Conservation (phyloP, 2,797 vertebrate genomes). For the Varecia variegata region DNA sequence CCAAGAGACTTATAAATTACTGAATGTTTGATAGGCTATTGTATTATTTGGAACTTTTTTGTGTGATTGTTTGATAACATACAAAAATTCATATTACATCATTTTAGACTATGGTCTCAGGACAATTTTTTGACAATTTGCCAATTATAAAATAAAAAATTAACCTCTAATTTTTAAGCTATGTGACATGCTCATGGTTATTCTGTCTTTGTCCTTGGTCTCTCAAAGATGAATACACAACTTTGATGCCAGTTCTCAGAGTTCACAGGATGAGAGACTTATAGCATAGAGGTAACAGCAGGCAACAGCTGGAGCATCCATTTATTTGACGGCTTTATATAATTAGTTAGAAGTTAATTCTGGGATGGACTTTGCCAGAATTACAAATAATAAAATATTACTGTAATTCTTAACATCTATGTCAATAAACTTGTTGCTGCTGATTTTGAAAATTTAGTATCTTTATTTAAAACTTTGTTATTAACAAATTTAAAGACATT, state of each 20-base stretch:
- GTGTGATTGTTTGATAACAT: not conserved
- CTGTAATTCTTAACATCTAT: not conserved
- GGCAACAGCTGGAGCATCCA: no score
- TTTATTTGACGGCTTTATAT: not conserved
- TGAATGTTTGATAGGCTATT: not conserved
- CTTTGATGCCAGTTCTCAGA: not conserved
- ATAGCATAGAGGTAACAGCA: fast-evolving
- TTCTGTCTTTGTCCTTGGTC: not conserved
- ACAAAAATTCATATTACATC: not conserved
- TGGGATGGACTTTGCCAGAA: not conserved
- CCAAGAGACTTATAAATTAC: not conserved
- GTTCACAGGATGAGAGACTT: not conserved
- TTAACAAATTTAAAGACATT: not conserved
- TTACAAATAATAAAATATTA: not conserved
- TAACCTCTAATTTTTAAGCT: not conserved
- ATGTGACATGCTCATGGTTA: not conserved
- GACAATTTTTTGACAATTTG: not conserved
- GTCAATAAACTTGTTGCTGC: not conserved
- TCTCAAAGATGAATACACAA: not conserved
- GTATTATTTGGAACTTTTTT: not conserved
- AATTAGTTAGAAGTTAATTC: not conserved
- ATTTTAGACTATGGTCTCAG: not conserved
- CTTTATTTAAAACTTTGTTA: not conserved
- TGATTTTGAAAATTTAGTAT: not conserved
- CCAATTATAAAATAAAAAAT: not conserved